These are phyloP conservation scores for Wasmannia auropunctata DNA, from an alignment of 1,140 invertebrate genomes.

Conservation along the genomic window DNA sequence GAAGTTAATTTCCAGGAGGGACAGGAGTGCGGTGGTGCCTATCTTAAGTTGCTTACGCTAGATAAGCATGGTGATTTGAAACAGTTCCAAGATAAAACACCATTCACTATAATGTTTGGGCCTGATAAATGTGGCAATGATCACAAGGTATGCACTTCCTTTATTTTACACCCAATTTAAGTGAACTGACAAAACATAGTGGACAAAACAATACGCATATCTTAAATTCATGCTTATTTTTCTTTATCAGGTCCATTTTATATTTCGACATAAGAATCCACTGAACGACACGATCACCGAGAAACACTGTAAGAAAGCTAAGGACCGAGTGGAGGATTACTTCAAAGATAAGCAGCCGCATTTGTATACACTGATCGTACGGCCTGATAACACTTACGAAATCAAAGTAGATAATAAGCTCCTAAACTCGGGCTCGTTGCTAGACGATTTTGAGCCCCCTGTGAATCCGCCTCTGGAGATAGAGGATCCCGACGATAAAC, in stretches of 20 bases:
- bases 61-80: slow-evolving; percentile 90
- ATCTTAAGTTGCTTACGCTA: slow-evolving; percentile 95
- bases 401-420: slow-evolving; percentile 91
- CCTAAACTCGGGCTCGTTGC: slow-evolving; percentile 93
- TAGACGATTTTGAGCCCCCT: slow-evolving; percentile 96
- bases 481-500: slow-evolving; percentile 96
- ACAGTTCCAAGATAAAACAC: slow-evolving; percentile 97
- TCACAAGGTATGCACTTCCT: slow-evolving; percentile 92
- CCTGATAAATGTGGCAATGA: slow-evolving; percentile 99
- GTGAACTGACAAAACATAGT: no score
- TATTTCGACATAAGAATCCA: slow-evolving; percentile 98
- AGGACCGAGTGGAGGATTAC: slow-evolving; percentile 93
- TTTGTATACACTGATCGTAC: slow-evolving; percentile 95
- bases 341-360: slow-evolving; percentile 99
- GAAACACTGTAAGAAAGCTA: slow-evolving; percentile 96
- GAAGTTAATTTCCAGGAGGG: slow-evolving; percentile 96
- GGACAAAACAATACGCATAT: no score
- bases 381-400: slow-evolving; percentile 94
- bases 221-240: neutral
- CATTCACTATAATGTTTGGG: slow-evolving; percentile 99
- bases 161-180: no score
- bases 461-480: slow-evolving; percentile 98
- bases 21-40: slow-evolving; percentile 99
- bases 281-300: slow-evolving; percentile 95
- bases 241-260: slow-evolving; percentile 94